Evolutionary conservation across 2,888 invertebrate species (phyloP).

Genomic region (Hipparchia sbordonii): DNA sequence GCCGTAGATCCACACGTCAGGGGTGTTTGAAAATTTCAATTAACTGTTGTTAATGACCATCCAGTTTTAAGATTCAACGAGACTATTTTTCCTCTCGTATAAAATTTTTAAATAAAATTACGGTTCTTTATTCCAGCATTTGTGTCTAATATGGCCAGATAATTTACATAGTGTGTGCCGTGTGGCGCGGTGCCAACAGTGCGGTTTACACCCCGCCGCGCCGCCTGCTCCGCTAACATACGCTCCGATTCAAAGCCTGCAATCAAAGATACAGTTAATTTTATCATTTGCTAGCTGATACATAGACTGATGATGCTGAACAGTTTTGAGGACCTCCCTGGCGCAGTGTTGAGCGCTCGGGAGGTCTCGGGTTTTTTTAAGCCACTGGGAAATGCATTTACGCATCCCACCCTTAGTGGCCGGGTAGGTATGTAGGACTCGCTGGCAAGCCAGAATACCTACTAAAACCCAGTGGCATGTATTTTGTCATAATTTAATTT

Average conservation of each 20-base stretch:
- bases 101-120: conserved; percentile 17
- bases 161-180: conserved; percentile 65
- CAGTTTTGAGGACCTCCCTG: too few species aligned
- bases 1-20: too few species aligned
- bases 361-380: too few species aligned
- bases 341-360: too few species aligned
- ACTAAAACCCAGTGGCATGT: too few species aligned
- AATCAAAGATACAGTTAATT: conserved; percentile 29
- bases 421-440: too few species aligned
- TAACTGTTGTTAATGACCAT: background rate
- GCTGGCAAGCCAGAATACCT: too few species aligned
- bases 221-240: conserved; percentile 39
- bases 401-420: too few species aligned
- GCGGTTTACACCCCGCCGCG: conserved; percentile 54
- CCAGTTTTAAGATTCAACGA: background rate
- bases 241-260: conserved; percentile 30
- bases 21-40: background rate
- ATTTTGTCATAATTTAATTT: too few species aligned
- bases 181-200: conserved; percentile 69
- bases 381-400: too few species aligned
- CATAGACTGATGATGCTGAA: too few species aligned
- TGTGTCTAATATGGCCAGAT: conserved; percentile 46
- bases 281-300: conserved; percentile 7
- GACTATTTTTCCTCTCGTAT: background rate
- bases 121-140: conserved; percentile 26